These are phyloP conservation scores for Aphelocoma californica DNA, from an alignment of 2,797 vertebrate genomes.

Conservation along the genomic window DNA sequence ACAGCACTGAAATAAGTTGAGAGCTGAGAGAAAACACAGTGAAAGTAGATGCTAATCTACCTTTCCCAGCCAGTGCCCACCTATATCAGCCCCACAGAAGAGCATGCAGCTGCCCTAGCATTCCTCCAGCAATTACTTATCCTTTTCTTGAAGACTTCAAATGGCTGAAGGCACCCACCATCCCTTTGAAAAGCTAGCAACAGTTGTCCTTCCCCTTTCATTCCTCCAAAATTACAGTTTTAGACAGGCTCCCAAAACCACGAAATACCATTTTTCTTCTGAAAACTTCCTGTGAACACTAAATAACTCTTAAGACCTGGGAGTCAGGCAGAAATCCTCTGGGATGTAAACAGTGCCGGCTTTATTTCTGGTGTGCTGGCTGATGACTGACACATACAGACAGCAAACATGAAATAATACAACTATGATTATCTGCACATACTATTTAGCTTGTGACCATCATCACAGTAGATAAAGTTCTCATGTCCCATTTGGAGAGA, in stretches of 20 bases:
- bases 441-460: slow-evolving; percentile 4
- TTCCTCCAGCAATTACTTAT: not conserved
- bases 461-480: not conserved
- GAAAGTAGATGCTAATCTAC: not conserved
- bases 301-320: not conserved
- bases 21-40: not conserved
- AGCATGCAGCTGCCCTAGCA: not conserved
- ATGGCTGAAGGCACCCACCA: not conserved
- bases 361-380: not conserved
- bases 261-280: not conserved
- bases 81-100: not conserved
- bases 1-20: not conserved
- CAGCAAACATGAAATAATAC: not conserved
- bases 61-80: not conserved
- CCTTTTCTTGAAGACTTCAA: not conserved
- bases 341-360: not conserved
- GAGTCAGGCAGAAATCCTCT: not conserved
- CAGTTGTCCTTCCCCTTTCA: not conserved
- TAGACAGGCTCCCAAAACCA: not conserved
- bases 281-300: not conserved
- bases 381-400: not conserved
- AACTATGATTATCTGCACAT: not conserved
- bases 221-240: not conserved
- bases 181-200: not conserved
- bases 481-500: not conserved